These are phyloP conservation scores for Sebastes paucispinis DNA, from an alignment of 2,797 vertebrate genomes.

Conservation along the genomic window DNA sequence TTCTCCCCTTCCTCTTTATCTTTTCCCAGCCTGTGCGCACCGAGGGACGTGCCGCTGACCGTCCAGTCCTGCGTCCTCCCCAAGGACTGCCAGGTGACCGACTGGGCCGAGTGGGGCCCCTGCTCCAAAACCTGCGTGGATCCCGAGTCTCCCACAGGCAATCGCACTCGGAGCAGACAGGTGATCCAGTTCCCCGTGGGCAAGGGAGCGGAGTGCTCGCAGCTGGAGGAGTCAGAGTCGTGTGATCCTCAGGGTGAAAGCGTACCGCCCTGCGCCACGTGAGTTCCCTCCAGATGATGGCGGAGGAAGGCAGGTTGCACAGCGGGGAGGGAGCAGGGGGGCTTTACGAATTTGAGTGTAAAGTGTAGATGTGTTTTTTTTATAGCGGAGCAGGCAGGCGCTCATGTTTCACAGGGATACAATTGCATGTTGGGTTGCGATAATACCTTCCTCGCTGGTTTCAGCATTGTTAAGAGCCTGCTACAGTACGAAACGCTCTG, in stretches of 20 bases:
- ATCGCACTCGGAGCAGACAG: slow-evolving; percentile 82
- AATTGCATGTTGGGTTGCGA: not conserved
- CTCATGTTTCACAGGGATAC: not conserved
- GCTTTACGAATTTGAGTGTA: not conserved
- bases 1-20: not conserved
- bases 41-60: slow-evolving; percentile 88
- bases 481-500: not conserved
- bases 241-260: slow-evolving; percentile 86
- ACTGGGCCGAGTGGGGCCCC: slow-evolving; percentile 90
- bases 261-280: slow-evolving; percentile 88
- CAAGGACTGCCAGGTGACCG: slow-evolving; percentile 90
- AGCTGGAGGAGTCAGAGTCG: slow-evolving; percentile 84
- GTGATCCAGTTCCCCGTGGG: slow-evolving; percentile 88
- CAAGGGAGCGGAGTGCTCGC: slow-evolving; percentile 84
- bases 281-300: slow-evolving; percentile 70
- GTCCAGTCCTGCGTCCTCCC: slow-evolving; percentile 93
- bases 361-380: not conserved
- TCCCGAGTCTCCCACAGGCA: slow-evolving; percentile 79
- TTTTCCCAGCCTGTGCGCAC: slow-evolving; percentile 86
- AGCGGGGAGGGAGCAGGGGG: not conserved
- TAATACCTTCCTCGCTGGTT: slow-evolving; percentile 4
- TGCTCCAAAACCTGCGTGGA: slow-evolving; percentile 90
- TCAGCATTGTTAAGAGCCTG: not conserved
- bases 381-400: not conserved
- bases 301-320: not conserved